These are phyloP conservation scores for Cheirogaleus major DNA, from an alignment of 2,797 vertebrate genomes.

Conservation along the genomic window DNA sequence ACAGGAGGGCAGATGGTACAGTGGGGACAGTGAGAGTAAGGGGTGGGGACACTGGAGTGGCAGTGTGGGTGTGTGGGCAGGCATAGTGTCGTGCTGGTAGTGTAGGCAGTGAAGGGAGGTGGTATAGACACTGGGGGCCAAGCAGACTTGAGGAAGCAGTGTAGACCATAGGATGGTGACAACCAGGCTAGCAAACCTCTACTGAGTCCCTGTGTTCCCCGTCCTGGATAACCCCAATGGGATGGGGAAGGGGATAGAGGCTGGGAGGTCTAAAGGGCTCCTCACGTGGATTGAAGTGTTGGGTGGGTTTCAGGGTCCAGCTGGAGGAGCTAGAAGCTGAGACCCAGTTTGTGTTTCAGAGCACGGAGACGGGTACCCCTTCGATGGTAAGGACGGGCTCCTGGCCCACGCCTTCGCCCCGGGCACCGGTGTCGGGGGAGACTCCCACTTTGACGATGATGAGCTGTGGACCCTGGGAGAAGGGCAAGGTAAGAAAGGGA, in stretches of 20 bases:
- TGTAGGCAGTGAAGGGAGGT: not conserved
- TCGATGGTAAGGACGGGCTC: slow-evolving; percentile 98
- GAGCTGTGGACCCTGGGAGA: slow-evolving; percentile 99
- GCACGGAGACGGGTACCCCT: slow-evolving; percentile 98
- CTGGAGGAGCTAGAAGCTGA: not conserved
- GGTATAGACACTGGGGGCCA: too few relatives aligned
- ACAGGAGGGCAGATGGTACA: not conserved
- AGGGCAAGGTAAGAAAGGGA: slow-evolving; percentile 91
- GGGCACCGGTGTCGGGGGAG: slow-evolving; percentile 95
- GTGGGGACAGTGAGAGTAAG: too few relatives aligned
- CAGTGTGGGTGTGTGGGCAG: not conserved
- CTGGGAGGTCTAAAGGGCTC: too few relatives aligned
- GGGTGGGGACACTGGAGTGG: not conserved
- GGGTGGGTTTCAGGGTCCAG: not conserved
- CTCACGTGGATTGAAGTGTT: accelerated
- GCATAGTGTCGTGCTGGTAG: accelerated
- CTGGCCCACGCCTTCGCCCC: slow-evolving; percentile 98
- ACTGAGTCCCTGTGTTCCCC: not conserved
- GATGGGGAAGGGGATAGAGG: not conserved
- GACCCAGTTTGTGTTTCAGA: slow-evolving; percentile 86
- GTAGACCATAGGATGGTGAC: not conserved
- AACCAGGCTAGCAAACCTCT: not conserved
- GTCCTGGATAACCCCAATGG: not conserved
- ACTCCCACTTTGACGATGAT: slow-evolving; percentile 99
- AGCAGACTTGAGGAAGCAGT: not conserved